Evolutionary conservation across 2,113 vertebrate genomes (phyloP).

Genomic region (Microcebus murinus): DNA sequence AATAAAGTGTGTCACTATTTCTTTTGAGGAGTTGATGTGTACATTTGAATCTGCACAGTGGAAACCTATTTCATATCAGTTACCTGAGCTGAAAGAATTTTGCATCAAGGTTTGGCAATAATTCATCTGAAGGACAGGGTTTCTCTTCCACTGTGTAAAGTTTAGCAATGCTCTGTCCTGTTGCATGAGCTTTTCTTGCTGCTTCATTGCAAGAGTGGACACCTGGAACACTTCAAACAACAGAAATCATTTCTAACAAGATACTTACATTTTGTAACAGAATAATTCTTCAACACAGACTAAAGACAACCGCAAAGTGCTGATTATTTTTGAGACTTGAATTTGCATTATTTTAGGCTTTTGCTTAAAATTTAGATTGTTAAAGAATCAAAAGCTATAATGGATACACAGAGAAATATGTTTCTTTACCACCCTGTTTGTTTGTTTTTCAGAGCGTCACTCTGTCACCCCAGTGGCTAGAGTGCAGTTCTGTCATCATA

Average conservation of each 20-base stretch:
- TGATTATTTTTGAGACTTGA: neutral
- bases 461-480: no score
- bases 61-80: neutral
- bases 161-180: neutral
- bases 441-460: no score
- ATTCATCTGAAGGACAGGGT: neutral
- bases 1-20: neutral
- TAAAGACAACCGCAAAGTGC: neutral
- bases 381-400: slow-evolving; percentile 22
- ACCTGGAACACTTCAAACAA: slow-evolving; percentile 61
- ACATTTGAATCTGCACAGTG: neutral
- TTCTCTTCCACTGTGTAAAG: neutral
- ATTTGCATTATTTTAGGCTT: neutral
- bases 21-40: neutral
- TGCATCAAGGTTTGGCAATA: neutral
- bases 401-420: neutral
- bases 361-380: neutral
- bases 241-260: neutral
- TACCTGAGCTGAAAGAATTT: slow-evolving; percentile 21
- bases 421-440: neutral
- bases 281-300: neutral
- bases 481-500: no score
- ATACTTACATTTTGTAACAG: neutral
- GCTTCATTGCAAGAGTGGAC: slow-evolving; percentile 1
- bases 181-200: slow-evolving; percentile 61